Evolutionary conservation across 2,113 vertebrate species (phyloP).

Genomic region (Capra hircus): DNA sequence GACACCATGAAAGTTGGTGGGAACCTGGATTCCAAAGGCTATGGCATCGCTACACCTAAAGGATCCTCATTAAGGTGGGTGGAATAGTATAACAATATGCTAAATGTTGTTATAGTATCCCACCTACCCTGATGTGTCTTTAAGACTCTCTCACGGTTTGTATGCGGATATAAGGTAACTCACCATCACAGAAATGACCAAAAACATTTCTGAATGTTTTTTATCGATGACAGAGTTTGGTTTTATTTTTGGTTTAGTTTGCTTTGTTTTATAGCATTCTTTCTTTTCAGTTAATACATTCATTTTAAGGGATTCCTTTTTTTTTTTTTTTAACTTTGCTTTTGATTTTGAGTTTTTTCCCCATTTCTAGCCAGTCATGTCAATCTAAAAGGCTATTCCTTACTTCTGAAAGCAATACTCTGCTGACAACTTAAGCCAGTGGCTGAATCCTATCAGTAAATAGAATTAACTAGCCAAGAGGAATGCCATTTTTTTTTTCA

Average conservation of each 20-base stretch:
- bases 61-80: conserved; percentile 99
- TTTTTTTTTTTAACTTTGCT: conserved; percentile 80
- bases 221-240: conserved; percentile 72
- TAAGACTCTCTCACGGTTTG: conserved; percentile 98
- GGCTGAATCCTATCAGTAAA: conserved; percentile 78
- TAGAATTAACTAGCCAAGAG: conserved; percentile 67
- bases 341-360: conserved; percentile 74
- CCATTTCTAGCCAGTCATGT: conserved; percentile 77
- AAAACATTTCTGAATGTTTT: conserved; percentile 75
- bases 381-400: conserved; percentile 78
- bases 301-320: conserved; percentile 76
- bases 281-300: conserved; percentile 68
- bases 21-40: conserved; percentile 99
- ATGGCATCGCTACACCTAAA: conserved; percentile 99
- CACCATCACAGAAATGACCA: conserved; percentile 76
- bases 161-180: conserved; percentile 95
- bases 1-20: conserved; percentile 99
- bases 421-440: conserved; percentile 77
- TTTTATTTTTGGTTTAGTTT: conserved; percentile 60
- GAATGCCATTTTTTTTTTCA: conserved; percentile 71
- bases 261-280: conserved; percentile 67
- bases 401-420: conserved; percentile 78
- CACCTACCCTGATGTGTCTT: conserved; percentile 99
- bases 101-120: conserved; percentile 99
- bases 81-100: conserved; percentile 99